Evolutionary conservation across 2,797 vertebrate genomes (phyloP).

Genomic region (Orestias chungarensis): DNA sequence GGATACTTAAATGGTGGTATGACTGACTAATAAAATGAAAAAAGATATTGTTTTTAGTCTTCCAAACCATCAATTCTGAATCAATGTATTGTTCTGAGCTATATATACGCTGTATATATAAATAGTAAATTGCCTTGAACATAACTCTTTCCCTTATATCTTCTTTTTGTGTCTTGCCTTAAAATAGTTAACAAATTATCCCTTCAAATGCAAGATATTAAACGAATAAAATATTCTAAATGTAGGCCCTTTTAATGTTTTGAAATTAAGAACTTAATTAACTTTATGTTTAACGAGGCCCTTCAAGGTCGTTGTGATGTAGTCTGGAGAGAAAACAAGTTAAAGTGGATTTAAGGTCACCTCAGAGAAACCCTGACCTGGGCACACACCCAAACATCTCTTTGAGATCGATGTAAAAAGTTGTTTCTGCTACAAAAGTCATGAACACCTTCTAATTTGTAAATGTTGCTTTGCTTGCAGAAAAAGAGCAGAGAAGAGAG

Average conservation of each 20-base stretch:
- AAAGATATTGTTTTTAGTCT: too few species aligned
- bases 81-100: not conserved
- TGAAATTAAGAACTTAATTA: not conserved
- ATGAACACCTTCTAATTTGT: conserved; percentile 4
- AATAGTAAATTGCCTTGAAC: not conserved
- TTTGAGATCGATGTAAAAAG: conserved; percentile 1
- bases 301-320: not conserved
- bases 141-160: not conserved
- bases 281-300: not conserved
- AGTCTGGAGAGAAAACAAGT: not conserved
- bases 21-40: too few species aligned
- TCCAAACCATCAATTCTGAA: not conserved
- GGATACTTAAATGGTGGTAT: too few species aligned
- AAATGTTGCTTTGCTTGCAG: conserved; percentile 68
- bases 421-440: not conserved
- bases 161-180: not conserved
- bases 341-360: not conserved
- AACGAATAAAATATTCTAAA: not conserved
- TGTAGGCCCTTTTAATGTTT: not conserved
- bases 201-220: not conserved
- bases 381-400: not conserved
- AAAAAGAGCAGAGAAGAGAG: conserved; percentile 99
- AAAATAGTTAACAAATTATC: not conserved
- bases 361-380: not conserved
- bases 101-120: not conserved